Evolutionary conservation across 2,113 vertebrate genomes (phyloP).

Genomic region (Pterocles orientalis): DNA sequence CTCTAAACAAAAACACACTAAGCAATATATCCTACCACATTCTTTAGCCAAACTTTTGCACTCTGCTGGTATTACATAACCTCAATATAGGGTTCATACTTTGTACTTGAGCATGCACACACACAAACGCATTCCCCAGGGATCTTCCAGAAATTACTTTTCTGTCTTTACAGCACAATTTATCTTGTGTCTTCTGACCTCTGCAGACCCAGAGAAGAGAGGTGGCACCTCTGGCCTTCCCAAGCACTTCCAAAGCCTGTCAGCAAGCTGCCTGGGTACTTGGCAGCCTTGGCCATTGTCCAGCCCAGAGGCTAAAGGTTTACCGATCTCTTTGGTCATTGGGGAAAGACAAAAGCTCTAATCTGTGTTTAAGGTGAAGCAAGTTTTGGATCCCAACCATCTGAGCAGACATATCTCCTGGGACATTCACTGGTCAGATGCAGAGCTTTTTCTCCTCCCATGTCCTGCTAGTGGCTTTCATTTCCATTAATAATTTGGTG

Average conservation of each 20-base stretch:
- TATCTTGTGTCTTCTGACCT: neutral
- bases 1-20: neutral
- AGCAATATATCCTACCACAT: neutral
- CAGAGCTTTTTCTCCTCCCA: neutral
- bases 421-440: neutral
- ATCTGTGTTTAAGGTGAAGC: neutral
- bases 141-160: neutral
- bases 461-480: neutral
- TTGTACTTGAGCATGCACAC: neutral
- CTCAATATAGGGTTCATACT: neutral
- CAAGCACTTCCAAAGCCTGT: neutral
- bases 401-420: neutral
- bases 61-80: neutral
- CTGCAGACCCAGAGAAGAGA: neutral
- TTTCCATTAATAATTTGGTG: neutral
- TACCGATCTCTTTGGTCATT: neutral
- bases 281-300: neutral
- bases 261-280: neutral
- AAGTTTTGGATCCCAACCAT: neutral
- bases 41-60: neutral
- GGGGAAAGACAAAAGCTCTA: neutral
- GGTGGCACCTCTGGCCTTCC: neutral
- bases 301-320: neutral
- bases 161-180: neutral
- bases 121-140: fast-evolving